Conservation (phyloP, 2,888 invertebrate species). For the Drosophila pseudotalamancana region DNA sequence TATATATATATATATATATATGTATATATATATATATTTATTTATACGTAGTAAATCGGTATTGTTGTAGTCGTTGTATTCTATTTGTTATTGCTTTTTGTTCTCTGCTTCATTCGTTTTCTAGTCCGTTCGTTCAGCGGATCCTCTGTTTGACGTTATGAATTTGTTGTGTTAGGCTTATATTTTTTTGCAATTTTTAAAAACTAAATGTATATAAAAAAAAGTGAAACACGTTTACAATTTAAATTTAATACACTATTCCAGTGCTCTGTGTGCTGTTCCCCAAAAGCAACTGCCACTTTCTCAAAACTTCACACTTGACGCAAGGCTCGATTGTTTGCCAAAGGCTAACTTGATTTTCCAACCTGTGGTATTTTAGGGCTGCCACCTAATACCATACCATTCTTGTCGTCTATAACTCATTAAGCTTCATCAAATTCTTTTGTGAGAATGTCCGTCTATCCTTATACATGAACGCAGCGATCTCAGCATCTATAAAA, state of each 20-base stretch:
- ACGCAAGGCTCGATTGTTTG: not conserved
- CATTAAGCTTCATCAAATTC: too few relatives aligned
- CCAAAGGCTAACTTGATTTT: constrained; percentile 12
- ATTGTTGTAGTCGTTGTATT: too few relatives aligned
- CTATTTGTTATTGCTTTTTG: too few relatives aligned
- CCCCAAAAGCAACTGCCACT: constrained; percentile 27
- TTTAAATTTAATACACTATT: constrained; percentile 26
- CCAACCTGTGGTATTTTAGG: too few relatives aligned
- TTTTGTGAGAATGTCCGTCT: too few relatives aligned
- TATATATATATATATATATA: too few relatives aligned
- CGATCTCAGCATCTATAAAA: too few relatives aligned
- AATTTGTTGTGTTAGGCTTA: not conserved
- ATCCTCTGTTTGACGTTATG: not conserved
- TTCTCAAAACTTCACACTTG: not conserved
- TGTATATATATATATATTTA: too few relatives aligned
- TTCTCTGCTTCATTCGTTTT: not conserved
- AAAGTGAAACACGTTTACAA: constrained; percentile 5
- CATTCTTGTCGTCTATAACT: too few relatives aligned
- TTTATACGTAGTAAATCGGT: too few relatives aligned
- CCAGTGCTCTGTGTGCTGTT: constrained; percentile 23
- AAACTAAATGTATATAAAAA: constrained; percentile 2
- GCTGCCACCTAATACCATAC: too few relatives aligned
- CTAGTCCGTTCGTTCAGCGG: not conserved
- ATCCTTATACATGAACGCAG: too few relatives aligned
- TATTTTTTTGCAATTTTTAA: not conserved